Evolutionary conservation across 2,797 vertebrate species (phyloP), one percentile per base, ranked within the genome.

Genomic region (Sebastes cheni): DNA sequence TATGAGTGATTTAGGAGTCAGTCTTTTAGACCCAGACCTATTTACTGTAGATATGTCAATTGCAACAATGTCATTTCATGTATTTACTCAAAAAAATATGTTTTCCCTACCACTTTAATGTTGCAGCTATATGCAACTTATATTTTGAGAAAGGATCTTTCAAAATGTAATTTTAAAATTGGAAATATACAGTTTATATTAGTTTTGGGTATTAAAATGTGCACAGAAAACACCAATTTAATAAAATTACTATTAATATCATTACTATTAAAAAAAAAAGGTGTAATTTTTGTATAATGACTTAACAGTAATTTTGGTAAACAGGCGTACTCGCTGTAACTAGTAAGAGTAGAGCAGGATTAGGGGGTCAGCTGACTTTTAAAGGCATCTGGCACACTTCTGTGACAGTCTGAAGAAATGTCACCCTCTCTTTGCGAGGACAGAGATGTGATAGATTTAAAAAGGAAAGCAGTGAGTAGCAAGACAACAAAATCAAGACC

Each of bases 351-450:
- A 8, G 11, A 79, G 76, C 25, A 46, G 18, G 67, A 77, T 80
- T 64, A 68, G 9, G 18, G 61, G 56, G 81, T 90, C 80, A 93
- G 83, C 68, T 88, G 89, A 90, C 79, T 66, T 72, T 29, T 66
- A 67, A 83, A 89, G 89, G 87, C 85, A 94, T 90, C 67, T 91
- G 72, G 67, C 88, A 91, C 72, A 67, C 34, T 60, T 73, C 56
- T 91, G 87, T 69, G 82, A 91, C 62, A 39, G 72, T 72, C 56
- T 68, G 16, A 68, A 85, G 34, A 82, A 69, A 70, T 54, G 68
- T 27, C 69, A 36, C 12, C 62, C 5, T 66, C 32, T 64, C 30
- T 77, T 3, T 75, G 30, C 11, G 34, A 39, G 5, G 59, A 75
- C 22, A 79, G 25, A 73, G 20, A 66, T 39, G 75, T 70, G 18